phyloP scores from a whole-genome alignment of 2,797 vertebrate species.

The Gambelia wislizenii region DNA sequence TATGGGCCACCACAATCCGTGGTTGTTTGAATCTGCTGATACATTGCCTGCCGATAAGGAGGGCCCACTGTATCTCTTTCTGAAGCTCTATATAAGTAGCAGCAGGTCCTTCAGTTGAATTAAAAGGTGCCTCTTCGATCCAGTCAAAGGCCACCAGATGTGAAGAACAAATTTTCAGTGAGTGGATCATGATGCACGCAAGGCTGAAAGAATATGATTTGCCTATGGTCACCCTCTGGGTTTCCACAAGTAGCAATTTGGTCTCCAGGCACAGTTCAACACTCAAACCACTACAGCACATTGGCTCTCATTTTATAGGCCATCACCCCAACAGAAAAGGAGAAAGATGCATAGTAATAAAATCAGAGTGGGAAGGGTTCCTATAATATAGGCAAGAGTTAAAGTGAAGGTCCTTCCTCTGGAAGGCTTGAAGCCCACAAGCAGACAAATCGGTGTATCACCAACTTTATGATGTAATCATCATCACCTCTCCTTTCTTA shows the following conservation, averaged over 20 bases:
- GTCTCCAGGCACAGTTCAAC: not conserved
- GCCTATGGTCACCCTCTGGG: no score
- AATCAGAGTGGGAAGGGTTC: not conserved
- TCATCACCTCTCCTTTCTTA: not conserved
- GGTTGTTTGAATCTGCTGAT: no score
- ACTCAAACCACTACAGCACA: no score
- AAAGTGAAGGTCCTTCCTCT: not conserved
- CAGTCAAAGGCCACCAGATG: not conserved
- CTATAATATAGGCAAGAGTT: not conserved
- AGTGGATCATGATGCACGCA: not conserved
- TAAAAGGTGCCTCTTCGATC: not conserved
- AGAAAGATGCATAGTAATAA: not conserved
- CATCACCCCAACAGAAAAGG: not conserved
- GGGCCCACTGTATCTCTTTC: no score
- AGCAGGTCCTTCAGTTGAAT: not conserved
- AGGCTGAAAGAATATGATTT: no score
- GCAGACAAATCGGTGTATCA: not conserved
- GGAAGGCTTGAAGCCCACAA: not conserved
- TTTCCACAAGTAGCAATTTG: no score
- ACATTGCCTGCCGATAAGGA: no score
- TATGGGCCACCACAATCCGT: no score
- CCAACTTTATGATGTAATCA: not conserved
- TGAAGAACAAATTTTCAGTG: not conserved
- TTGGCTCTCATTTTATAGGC: not conserved
- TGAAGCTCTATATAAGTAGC: not conserved